Conservation (phyloP, 2,888 invertebrate genomes). For the Neoascia interrupta region DNA sequence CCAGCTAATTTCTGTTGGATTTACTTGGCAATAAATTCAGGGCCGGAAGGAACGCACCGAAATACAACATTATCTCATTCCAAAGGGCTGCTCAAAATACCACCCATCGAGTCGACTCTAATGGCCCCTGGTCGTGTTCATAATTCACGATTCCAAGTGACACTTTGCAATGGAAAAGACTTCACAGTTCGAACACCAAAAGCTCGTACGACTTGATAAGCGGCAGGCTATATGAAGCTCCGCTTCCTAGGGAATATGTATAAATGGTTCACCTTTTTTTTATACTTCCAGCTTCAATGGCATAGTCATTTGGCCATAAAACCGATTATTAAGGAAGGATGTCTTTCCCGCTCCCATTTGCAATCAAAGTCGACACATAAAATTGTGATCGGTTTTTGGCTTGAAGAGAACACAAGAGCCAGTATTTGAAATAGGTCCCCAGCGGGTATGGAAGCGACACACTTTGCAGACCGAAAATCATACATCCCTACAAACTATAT, state of each 20-base stretch:
- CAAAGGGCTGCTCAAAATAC: conserved; percentile 17
- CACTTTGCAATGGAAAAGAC: conserved; percentile 8
- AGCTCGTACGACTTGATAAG: not conserved
- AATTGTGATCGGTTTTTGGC: conserved; percentile 56
- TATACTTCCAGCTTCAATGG: not conserved
- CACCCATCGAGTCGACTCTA: conserved; percentile 30
- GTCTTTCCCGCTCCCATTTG: conserved; percentile 40
- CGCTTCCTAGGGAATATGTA: not conserved
- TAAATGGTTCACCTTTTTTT: conserved; percentile 2
- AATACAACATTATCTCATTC: not conserved
- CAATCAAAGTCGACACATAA: conserved; percentile 67
- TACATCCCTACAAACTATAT: conserved; percentile 36
- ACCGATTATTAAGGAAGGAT: conserved; percentile 61
- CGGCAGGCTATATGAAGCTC: not conserved
- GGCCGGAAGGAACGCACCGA: conserved; percentile 18
- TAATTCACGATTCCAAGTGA: conserved; percentile 60
- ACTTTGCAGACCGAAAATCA: not conserved
- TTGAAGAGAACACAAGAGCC: not conserved
- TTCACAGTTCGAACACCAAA: not conserved
- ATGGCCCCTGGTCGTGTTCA: conserved; percentile 41
- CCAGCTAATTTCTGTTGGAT: conserved; percentile 43
- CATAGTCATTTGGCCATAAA: conserved; percentile 60
- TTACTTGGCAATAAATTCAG: conserved; percentile 32
- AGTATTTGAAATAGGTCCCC: conserved; percentile 20
- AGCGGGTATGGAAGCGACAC: not conserved